Conservation (phyloP, 2,888 invertebrate species). For the Zygothrica quintamaculata region DNA sequence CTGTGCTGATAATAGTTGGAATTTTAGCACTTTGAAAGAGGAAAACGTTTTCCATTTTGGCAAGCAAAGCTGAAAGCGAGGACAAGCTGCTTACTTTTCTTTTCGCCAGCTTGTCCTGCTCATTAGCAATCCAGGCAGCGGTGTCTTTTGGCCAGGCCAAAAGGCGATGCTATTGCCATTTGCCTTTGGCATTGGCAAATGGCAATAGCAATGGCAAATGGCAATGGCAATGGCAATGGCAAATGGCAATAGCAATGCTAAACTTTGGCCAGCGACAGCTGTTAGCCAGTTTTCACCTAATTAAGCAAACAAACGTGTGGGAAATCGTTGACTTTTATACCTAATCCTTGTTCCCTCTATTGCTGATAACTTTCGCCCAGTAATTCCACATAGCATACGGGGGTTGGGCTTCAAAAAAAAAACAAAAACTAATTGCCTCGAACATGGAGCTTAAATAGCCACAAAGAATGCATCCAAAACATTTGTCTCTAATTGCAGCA, state of each 20-base stretch:
- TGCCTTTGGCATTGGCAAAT: constrained; percentile 27
- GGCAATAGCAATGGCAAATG: no score
- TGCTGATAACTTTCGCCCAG: constrained; percentile 68
- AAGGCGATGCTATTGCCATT: constrained; percentile 11
- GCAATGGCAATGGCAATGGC: constrained; percentile 16
- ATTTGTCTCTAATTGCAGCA: constrained; percentile 80
- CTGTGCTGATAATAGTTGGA: constrained; percentile 50
- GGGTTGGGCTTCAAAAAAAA: constrained; percentile 57
- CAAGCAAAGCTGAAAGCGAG: constrained; percentile 65
- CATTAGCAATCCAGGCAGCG: constrained; percentile 66
- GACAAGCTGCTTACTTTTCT: constrained; percentile 71
- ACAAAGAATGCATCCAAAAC: constrained; percentile 74
- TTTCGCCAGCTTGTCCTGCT: constrained; percentile 79
- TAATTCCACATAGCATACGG: neutral
- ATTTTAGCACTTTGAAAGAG: constrained; percentile 65
- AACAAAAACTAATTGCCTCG: constrained; percentile 76
- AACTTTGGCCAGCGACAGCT: constrained; percentile 59
- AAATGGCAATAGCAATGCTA: constrained; percentile 15
- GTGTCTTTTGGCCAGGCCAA: constrained; percentile 44
- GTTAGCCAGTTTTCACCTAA: constrained; percentile 76
- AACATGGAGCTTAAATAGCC: constrained; percentile 73
- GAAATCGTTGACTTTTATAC: constrained; percentile 48
- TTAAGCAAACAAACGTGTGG: constrained; percentile 78
- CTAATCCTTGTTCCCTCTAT: constrained; percentile 1
- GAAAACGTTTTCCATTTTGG: constrained; percentile 64